Conservation (phyloP, 2,888 invertebrate genomes). For the Tachina fera region DNA sequence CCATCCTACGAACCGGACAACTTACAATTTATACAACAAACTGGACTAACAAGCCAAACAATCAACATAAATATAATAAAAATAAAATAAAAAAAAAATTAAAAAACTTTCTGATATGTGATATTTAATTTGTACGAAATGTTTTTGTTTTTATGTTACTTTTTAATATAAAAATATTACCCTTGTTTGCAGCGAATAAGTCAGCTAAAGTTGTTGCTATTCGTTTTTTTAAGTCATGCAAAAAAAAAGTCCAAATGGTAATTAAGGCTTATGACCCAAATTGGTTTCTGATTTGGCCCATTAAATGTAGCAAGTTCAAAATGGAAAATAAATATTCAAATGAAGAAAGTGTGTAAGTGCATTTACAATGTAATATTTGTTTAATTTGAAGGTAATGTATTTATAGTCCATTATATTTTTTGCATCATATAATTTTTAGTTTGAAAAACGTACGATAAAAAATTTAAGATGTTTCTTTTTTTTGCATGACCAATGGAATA, state of each 20-base stretch:
- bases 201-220: background rate
- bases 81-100: background rate
- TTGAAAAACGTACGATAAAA: no score
- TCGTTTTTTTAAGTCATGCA: background rate
- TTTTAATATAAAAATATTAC: background rate
- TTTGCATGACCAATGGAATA: no score
- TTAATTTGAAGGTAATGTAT: background rate
- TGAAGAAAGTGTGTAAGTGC: background rate
- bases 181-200: background rate
- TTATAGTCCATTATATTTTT: no score
- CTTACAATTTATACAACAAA: slow-evolving; percentile 18
- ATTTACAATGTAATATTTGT: background rate
- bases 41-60: slow-evolving; percentile 17
- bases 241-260: background rate
- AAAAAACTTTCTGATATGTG: slow-evolving; percentile 26
- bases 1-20: slow-evolving; percentile 18
- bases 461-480: no score
- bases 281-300: background rate
- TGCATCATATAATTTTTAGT: no score
- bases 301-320: background rate
- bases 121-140: slow-evolving; percentile 18
- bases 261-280: background rate
- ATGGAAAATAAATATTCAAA: background rate
- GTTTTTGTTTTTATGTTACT: background rate
- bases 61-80: background rate